Evolutionary conservation across 2,888 invertebrate species (phyloP), one percentile per base, ranked within the genome.

Genomic region (Ochropleura plecta): DNA sequence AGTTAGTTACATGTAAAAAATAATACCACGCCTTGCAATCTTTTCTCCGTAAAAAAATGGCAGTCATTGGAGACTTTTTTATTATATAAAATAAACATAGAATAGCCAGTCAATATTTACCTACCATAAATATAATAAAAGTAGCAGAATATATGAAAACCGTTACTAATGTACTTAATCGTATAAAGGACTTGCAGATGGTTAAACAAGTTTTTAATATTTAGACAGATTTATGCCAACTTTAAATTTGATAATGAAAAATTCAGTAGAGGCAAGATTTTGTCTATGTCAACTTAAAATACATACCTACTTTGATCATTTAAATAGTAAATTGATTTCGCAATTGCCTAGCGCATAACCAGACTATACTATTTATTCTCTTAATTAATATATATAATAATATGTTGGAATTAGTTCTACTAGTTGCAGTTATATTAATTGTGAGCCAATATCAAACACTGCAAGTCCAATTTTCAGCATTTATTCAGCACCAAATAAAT

Each of bases 401-500:
- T 57, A 57, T 8, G 7, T 30, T 55, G 20, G 5, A 20, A 30
- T 30, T 57, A 30, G 14, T 57, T 57, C 20, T 53, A 53, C 10
- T 10, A 53, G n/a, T 53, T n/a, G n/a, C 55, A 20, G 20, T 55
- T 12, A 49, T 48, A 9, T 6, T 12, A 49, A n/a, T n/a, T 49
- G 16, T 18, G 53, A 48, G n/a, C 48, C 46, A 46, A 46, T 46
- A n/a, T 14, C 3, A 9, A 46, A 30, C 7, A 66, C 71, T 82
- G 79, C 73, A 79, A 82, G 79, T 78, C 79, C 82, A 48, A 76
- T 73, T 82, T 80, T 65, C 67, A 78, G 57, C 68, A 79, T 67
- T 70, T 78, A 78, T 63, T 59, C 64, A 80, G 88, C 88, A 86
- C 88, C 59, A 73, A 79, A 75, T 78, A 76, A 72, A 76, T 74